These are phyloP conservation scores for Scortum barcoo DNA, from an alignment of 2,113 vertebrate species.

Conservation along the genomic window DNA sequence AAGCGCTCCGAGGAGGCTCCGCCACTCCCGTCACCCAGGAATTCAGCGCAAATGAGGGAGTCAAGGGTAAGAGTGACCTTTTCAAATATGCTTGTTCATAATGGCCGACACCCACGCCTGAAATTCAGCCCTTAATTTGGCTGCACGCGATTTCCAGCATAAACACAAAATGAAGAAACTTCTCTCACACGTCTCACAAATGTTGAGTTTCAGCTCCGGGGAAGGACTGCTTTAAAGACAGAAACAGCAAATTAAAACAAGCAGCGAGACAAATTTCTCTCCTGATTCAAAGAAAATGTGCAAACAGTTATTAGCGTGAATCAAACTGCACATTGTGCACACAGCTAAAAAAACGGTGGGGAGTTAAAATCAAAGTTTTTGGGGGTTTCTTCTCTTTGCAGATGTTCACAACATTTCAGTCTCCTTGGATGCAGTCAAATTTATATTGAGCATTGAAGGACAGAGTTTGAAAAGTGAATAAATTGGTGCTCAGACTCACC, in stretches of 20 bases:
- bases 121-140: slow-evolving; percentile 9
- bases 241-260: neutral
- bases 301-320: neutral
- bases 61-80: slow-evolving; percentile 60
- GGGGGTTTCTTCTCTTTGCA: neutral
- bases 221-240: neutral
- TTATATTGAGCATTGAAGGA: neutral
- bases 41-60: slow-evolving; percentile 45
- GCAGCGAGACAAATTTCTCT: neutral
- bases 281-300: neutral
- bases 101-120: neutral
- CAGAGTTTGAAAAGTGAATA: neutral
- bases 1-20: slow-evolving; percentile 39
- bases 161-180: neutral
- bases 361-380: neutral
- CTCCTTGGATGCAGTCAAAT: neutral
- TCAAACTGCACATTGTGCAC: too few relatives aligned
- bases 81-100: slow-evolving; percentile 41
- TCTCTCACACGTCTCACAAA: neutral
- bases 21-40: slow-evolving; percentile 25
- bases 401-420: neutral
- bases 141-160: neutral
- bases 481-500: neutral
- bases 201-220: neutral
- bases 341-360: too few relatives aligned